Conservation (phyloP, 2,888 invertebrate species). For the Byasa hedistus region DNA sequence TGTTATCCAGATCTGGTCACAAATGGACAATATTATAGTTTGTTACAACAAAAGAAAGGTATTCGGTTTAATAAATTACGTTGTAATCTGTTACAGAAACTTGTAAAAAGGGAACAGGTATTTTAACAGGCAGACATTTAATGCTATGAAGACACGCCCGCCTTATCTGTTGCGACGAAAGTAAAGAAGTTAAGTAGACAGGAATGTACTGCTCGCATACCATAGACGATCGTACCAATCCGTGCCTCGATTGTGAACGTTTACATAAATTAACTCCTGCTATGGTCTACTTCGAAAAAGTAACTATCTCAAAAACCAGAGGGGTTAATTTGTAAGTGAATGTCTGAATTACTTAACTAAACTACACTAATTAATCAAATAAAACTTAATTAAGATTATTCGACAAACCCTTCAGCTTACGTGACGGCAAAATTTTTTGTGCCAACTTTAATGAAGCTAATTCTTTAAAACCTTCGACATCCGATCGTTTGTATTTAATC, state of each 20-base stretch:
- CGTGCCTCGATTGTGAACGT: background rate
- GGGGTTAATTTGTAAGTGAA: background rate
- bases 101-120: background rate
- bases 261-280: background rate
- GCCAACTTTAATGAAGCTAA: background rate
- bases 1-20: background rate
- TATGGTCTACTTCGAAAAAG: background rate
- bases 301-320: background rate
- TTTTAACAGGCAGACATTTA: slow-evolving; percentile 4
- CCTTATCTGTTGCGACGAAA: background rate
- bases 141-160: background rate
- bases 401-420: background rate
- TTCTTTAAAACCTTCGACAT: background rate
- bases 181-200: background rate
- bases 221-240: background rate
- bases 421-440: background rate
- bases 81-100: background rate
- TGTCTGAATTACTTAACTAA: background rate
- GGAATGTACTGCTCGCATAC: slow-evolving; percentile 4
- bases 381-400: slow-evolving; percentile 5
- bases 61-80: background rate
- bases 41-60: too few relatives aligned
- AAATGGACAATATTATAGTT: background rate
- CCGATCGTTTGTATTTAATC: too few relatives aligned
- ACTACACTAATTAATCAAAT: background rate